These are phyloP conservation scores for Thecocarcelia acutangulata DNA, from an alignment of 2,888 invertebrate species.

Conservation along the genomic window DNA sequence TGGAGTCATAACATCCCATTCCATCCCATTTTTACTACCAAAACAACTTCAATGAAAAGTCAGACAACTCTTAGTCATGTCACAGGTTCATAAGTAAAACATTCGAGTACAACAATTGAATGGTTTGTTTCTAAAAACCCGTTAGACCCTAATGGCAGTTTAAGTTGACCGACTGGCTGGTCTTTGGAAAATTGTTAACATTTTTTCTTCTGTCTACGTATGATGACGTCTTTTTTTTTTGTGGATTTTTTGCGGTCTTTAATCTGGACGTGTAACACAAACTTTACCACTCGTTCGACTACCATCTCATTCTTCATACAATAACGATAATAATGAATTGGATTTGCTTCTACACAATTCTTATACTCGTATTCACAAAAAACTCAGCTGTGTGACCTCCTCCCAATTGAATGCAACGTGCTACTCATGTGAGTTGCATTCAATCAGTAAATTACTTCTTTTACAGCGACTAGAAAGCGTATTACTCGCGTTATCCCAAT, in stretches of 20 bases:
- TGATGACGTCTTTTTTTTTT: conserved; percentile 22
- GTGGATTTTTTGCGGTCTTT: conserved; percentile 3
- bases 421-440: conserved; percentile 59
- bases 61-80: conserved; percentile 35
- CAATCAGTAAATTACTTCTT: conserved; percentile 43
- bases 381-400: conserved; percentile 71
- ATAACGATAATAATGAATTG: conserved; percentile 38
- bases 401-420: conserved; percentile 65
- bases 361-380: conserved; percentile 34
- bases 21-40: conserved; percentile 54
- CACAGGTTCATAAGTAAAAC: conserved; percentile 11
- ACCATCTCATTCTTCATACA: conserved; percentile 31
- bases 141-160: conserved; percentile 58
- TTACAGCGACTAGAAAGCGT: conserved; percentile 45
- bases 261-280: conserved; percentile 12
- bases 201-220: conserved; percentile 23
- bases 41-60: conserved; percentile 39
- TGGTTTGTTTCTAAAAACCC: conserved; percentile 33
- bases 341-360: conserved; percentile 46
- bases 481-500: conserved; percentile 56
- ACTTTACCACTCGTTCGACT: conserved; percentile 23
- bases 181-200: conserved; percentile 43
- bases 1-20: conserved; percentile 64
- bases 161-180: conserved; percentile 30
- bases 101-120: conserved; percentile 10